Percentiles rank a stretch among this genome's conserved stretches.
Conservation (phyloP, 2,888 invertebrate genomes). For the Drosophila prostipennis region DNA sequence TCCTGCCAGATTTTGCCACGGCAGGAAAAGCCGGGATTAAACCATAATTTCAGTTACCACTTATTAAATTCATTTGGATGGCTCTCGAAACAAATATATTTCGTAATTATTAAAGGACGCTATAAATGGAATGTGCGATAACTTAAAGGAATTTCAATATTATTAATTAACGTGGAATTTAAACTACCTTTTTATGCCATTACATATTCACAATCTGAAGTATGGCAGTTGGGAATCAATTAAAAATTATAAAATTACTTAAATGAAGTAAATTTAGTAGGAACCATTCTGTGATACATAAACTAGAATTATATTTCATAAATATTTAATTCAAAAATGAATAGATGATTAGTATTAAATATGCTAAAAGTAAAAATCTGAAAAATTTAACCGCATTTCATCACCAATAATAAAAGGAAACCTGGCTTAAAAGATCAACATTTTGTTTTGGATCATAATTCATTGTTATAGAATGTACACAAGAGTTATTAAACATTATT, state of each 20-base stretch:
- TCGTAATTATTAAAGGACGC: neutral
- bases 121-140: neutral
- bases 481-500: neutral
- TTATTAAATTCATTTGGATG: neutral
- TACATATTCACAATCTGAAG: too few relatives aligned
- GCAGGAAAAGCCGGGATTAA: neutral
- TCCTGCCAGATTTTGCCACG: conserved; percentile 3
- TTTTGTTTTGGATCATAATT: neutral
- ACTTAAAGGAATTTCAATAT: neutral
- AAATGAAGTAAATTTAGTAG: neutral
- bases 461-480: too few relatives aligned
- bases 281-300: neutral
- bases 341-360: too few relatives aligned
- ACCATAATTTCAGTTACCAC: neutral
- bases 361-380: too few relatives aligned
- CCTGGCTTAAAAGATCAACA: neutral
- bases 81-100: conserved; percentile 7
- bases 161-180: neutral
- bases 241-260: too few relatives aligned
- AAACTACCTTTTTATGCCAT: neutral
- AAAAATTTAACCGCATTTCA: neutral
- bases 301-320: neutral
- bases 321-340: too few relatives aligned
- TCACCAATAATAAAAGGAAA: neutral
- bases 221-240: too few relatives aligned